These are phyloP conservation scores for Rhyacophila evoluta DNA, from an alignment of 2,888 invertebrate species.

Conservation along the genomic window DNA sequence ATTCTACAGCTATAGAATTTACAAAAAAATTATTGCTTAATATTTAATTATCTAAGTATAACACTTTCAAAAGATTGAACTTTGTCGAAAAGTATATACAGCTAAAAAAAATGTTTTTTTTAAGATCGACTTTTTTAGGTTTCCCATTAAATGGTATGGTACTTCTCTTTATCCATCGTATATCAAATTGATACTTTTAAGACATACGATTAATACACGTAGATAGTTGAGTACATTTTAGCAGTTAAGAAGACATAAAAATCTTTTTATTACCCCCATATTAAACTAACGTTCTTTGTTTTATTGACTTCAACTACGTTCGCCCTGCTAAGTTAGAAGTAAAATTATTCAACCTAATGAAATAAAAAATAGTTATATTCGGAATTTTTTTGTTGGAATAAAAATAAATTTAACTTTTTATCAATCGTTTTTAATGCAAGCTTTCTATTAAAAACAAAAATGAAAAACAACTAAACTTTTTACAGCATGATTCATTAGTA, in stretches of 20 bases:
- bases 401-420: not conserved
- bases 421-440: not conserved
- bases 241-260: not conserved
- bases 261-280: constrained; percentile 8
- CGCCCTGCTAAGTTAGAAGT: not conserved
- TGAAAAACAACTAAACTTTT: too few species aligned
- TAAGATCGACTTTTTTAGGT: not conserved
- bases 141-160: not conserved
- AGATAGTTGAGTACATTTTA: not conserved
- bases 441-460: not conserved
- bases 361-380: not conserved
- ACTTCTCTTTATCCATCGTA: not conserved
- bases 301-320: not conserved
- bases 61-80: too few species aligned
- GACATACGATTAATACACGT: not conserved
- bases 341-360: not conserved
- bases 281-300: not conserved
- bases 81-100: too few species aligned
- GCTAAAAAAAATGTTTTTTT: too few species aligned
- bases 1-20: too few species aligned
- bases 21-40: too few species aligned
- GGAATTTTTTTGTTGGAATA: not conserved
- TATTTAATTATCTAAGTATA: too few species aligned
- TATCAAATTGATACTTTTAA: constrained; percentile 22
- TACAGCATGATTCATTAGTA: too few species aligned